Conservation (phyloP, 1,140 invertebrate species). For the Holcopasites calliopsidis region DNA sequence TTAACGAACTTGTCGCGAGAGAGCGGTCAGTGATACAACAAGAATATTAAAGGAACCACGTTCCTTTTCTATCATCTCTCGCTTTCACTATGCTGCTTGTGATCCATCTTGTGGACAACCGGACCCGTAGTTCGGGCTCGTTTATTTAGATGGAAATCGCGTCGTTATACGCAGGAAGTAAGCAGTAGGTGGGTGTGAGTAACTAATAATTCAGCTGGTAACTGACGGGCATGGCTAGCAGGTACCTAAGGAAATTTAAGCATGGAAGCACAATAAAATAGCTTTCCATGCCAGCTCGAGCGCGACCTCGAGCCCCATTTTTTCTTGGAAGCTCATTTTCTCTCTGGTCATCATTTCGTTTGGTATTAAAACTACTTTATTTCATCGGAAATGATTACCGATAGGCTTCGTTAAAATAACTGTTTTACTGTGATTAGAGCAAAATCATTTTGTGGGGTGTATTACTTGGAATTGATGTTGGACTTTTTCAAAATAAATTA, state of each 20-base stretch:
- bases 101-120: constrained; percentile 28
- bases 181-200: constrained; percentile 63
- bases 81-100: constrained; percentile 54
- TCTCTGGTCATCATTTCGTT: background rate
- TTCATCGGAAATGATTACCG: background rate
- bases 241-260: background rate
- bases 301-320: background rate
- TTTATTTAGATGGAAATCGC: constrained; percentile 62
- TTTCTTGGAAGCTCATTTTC: background rate
- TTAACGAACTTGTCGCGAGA: constrained; percentile 31
- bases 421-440: too few relatives aligned
- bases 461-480: too few relatives aligned
- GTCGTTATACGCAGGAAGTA: constrained; percentile 67
- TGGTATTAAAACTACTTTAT: background rate
- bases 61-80: constrained; percentile 51
- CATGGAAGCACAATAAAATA: constrained; percentile 3
- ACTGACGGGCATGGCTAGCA: too few relatives aligned
- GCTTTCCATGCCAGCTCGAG: background rate
- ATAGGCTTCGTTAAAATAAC: too few relatives aligned
- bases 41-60: constrained; percentile 13
- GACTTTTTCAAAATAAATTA: too few relatives aligned
- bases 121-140: constrained; percentile 37
- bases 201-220: background rate
- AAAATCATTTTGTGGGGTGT: too few relatives aligned
- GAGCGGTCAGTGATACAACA: constrained; percentile 19